These are phyloP conservation scores for Corythaeola cristata DNA, from an alignment of 2,113 vertebrate genomes.

Conservation along the genomic window DNA sequence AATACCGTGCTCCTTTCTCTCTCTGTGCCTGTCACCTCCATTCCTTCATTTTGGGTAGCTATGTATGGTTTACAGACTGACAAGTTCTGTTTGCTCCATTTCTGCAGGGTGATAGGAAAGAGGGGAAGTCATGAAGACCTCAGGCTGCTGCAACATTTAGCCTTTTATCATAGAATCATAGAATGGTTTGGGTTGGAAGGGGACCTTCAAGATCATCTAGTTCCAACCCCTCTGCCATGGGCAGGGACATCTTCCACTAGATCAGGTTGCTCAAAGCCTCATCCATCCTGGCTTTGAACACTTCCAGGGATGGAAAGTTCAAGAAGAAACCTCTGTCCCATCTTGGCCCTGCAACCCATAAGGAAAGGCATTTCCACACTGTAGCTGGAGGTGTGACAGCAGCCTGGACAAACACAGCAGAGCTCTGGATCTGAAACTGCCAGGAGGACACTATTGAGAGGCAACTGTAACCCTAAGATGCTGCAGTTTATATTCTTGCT, in stretches of 20 bases:
- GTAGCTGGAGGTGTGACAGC: not conserved
- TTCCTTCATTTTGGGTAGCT: not conserved
- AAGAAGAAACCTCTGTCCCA: not conserved
- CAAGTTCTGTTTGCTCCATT: not conserved
- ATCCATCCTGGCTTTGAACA: too few species aligned
- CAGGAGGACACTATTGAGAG: not conserved
- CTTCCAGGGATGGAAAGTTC: not conserved
- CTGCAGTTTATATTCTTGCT: conserved; percentile 21
- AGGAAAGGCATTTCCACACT: not conserved
- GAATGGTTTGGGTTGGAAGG: too few species aligned
- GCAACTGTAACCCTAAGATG: not conserved
- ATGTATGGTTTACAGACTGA: not conserved
- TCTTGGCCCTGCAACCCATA: too few species aligned
- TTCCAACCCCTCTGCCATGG: too few species aligned
- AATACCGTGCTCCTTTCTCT: not conserved
- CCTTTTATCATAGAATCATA: not conserved
- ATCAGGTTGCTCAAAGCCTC: too few species aligned
- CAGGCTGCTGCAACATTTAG: not conserved
- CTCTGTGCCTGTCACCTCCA: not conserved
- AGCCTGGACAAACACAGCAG: not conserved
- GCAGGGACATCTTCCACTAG: too few species aligned
- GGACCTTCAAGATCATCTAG: too few species aligned
- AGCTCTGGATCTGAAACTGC: not conserved
- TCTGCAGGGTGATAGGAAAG: not conserved
- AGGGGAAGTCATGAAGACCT: not conserved